These are phyloP conservation scores for Centruroides vittatus DNA, from an alignment of 1,140 invertebrate species.

Conservation along the genomic window DNA sequence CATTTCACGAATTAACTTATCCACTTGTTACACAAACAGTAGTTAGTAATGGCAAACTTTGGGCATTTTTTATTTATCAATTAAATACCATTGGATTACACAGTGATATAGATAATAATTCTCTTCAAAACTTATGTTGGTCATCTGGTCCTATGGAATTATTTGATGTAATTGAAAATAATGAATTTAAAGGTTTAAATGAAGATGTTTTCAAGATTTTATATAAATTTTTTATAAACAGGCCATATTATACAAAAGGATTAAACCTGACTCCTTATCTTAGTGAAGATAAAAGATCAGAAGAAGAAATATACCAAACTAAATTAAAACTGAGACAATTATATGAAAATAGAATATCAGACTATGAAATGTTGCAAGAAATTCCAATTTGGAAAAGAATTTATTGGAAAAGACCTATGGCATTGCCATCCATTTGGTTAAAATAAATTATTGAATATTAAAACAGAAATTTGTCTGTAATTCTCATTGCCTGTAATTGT, in stretches of 20 bases:
- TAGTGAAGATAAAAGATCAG: neutral
- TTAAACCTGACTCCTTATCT: neutral
- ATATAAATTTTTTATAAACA: constrained; percentile 56
- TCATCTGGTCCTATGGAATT: constrained; percentile 51
- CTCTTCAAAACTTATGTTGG: constrained; percentile 64
- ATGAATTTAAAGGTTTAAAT: constrained; percentile 57
- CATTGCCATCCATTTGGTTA: no score
- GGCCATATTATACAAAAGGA: constrained; percentile 29
- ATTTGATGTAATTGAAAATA: constrained; percentile 55
- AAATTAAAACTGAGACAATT: neutral
- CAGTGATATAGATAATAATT: constrained; percentile 43
- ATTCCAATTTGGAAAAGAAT: neutral
- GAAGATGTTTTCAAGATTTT: constrained; percentile 57
- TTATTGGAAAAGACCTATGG: neutral
- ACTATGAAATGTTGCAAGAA: neutral
- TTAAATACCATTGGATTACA: constrained; percentile 64
- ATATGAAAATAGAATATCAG: neutral
- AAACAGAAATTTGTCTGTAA: no score
- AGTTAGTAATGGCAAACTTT: constrained; percentile 64
- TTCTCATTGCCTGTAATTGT: no score
- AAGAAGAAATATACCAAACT: neutral
- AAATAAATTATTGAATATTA: no score
- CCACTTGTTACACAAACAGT: constrained; percentile 70
- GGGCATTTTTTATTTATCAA: constrained; percentile 75
- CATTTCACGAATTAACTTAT: constrained; percentile 71